These are phyloP conservation scores for Mellivora capensis DNA, from an alignment of 2,113 vertebrate genomes.

Conservation along the genomic window DNA sequence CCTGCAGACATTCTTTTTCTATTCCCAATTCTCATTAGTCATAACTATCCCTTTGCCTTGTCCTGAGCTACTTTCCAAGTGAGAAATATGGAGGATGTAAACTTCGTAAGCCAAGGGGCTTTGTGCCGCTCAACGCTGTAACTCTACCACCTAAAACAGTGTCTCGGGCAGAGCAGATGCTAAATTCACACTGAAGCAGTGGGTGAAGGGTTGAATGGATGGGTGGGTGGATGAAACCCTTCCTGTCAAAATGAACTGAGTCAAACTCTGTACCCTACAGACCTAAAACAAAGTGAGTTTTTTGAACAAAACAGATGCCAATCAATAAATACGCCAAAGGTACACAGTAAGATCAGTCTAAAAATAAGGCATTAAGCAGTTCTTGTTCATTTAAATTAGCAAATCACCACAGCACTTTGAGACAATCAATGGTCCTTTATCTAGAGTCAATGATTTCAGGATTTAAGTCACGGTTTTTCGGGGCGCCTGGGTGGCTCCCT, in stretches of 20 bases:
- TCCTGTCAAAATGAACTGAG: background rate
- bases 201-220: no score
- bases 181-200: background rate
- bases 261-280: background rate
- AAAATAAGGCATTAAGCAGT: background rate
- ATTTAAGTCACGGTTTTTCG: background rate
- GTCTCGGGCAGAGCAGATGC: background rate
- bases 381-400: background rate
- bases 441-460: background rate
- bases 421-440: background rate
- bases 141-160: background rate
- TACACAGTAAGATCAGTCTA: background rate
- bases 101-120: background rate
- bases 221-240: background rate
- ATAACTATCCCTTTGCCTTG: slow-evolving; percentile 50
- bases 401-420: background rate
- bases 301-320: background rate
- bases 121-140: background rate
- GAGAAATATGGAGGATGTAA: slow-evolving; percentile 2
- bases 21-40: slow-evolving; percentile 68
- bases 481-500: no score
- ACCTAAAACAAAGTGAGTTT: background rate
- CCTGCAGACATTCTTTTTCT: slow-evolving; percentile 48
- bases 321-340: background rate
- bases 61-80: slow-evolving; percentile 4